phyloP scores from a whole-genome alignment of 2,113 vertebrate genomes.

The Xyrauchen texanus region DNA sequence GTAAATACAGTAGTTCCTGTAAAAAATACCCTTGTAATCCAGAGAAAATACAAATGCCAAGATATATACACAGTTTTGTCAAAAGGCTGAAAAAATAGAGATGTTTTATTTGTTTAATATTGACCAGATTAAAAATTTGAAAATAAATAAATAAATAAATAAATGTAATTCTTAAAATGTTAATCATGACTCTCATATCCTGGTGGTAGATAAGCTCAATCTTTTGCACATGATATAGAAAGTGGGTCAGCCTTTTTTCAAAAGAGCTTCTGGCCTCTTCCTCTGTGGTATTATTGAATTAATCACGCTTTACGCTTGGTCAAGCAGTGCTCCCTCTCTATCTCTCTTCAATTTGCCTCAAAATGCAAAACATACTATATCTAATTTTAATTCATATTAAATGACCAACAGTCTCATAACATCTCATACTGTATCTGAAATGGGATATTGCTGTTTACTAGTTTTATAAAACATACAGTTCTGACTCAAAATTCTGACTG shows the following conservation, averaged over 20 bases:
- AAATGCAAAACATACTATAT: not conserved
- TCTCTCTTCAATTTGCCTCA: slow-evolving; percentile 47
- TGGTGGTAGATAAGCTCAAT: slow-evolving; percentile 47
- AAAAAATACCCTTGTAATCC: too few relatives aligned
- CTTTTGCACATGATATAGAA: slow-evolving; percentile 79
- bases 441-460: not conserved
- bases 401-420: slow-evolving; percentile 11
- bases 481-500: too few relatives aligned
- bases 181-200: slow-evolving; percentile 47
- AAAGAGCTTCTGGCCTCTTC: slow-evolving; percentile 83
- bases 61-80: too few relatives aligned
- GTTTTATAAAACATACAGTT: not conserved
- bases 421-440: not conserved
- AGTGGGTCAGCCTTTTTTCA: slow-evolving; percentile 89
- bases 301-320: slow-evolving; percentile 88
- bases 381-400: not conserved
- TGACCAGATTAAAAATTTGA: too few relatives aligned
- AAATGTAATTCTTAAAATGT: slow-evolving; percentile 17
- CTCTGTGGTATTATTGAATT: slow-evolving; percentile 91
- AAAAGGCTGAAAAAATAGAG: too few relatives aligned
- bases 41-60: too few relatives aligned
- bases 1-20: too few relatives aligned
- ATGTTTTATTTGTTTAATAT: too few relatives aligned
- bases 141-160: too few relatives aligned
- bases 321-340: slow-evolving; percentile 70